These are phyloP conservation scores for Odontamblyopus rebecca DNA, from an alignment of 2,797 vertebrate genomes.

Conservation along the genomic window DNA sequence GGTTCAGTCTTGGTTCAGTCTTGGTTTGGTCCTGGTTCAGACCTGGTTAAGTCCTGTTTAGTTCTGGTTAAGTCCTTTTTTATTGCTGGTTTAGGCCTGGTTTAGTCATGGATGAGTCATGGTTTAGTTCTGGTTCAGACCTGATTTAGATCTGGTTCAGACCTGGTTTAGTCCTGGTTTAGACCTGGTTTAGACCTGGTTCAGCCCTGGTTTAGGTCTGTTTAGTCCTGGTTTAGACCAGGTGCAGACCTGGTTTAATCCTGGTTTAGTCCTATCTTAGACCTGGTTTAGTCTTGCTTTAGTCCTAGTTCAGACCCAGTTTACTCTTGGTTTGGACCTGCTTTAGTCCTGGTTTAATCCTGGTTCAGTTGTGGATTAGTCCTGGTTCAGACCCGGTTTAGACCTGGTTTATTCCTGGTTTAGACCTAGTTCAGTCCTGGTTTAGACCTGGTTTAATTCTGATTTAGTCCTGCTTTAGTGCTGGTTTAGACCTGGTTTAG, in stretches of 20 bases:
- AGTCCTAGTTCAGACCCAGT: not conserved
- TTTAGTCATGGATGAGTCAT: not conserved
- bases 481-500: too few relatives aligned
- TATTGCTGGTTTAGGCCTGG: not conserved
- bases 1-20: not conserved
- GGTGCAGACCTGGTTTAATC: too few relatives aligned
- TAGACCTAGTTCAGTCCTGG: not conserved
- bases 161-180: not conserved
- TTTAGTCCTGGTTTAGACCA: too few relatives aligned
- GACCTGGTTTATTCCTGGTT: not conserved
- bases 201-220: too few relatives aligned
- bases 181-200: too few relatives aligned
- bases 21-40: not conserved
- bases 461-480: not conserved
- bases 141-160: not conserved
- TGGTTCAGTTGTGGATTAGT: too few relatives aligned
- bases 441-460: too few relatives aligned
- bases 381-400: too few relatives aligned
- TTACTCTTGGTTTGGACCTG: not conserved
- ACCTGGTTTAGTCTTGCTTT: not conserved
- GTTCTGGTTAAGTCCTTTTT: not conserved
- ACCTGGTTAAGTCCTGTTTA: not conserved
- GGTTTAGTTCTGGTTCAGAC: too few relatives aligned
- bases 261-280: not conserved
- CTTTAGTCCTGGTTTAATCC: too few relatives aligned